A percentile compares a stretch with the other conserved stretches of the same genome.
Evolutionary conservation across 1,140 invertebrate species (phyloP).

Genomic region (Ips typographus): DNA sequence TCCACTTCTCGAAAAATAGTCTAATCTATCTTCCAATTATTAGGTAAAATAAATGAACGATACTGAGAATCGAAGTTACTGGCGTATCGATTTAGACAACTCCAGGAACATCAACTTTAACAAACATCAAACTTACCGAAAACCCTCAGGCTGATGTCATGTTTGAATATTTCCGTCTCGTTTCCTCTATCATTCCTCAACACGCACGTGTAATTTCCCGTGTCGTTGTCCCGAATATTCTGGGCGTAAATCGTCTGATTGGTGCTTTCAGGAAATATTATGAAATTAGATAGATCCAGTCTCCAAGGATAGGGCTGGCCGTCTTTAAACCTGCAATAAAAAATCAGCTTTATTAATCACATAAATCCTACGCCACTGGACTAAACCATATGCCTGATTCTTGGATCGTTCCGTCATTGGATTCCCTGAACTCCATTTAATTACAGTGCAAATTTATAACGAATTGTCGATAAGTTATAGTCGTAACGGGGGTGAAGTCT

Average conservation of each 20-base stretch:
- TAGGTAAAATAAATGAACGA: no score
- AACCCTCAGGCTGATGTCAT: slow-evolving; percentile 65
- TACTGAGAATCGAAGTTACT: no score
- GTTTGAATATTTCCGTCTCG: slow-evolving; percentile 64
- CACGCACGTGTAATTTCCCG: slow-evolving; percentile 72
- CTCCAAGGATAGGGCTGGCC: slow-evolving; percentile 74
- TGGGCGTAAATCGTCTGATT: slow-evolving; percentile 79
- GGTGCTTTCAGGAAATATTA: slow-evolving; percentile 72
- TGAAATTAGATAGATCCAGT: slow-evolving; percentile 64
- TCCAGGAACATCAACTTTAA: no score
- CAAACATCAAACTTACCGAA: slow-evolving; percentile 58
- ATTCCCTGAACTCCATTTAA: no score
- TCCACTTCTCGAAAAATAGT: no score
- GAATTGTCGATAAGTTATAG: no score
- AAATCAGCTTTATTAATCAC: background rate
- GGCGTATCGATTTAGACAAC: no score
- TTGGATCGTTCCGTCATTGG: no score
- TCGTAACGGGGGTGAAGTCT: no score
- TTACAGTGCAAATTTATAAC: no score
- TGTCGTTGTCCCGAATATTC: slow-evolving; percentile 61
- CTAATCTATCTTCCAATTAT: no score
- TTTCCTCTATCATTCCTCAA: slow-evolving; percentile 72
- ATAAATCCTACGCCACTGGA: background rate
- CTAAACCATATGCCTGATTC: no score
- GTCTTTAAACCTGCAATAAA: slow-evolving; percentile 71